Evolutionary conservation across 2,113 vertebrate genomes (phyloP), one percentile per base, ranked within the genome.

Genomic region (Neotoma lepida): DNA sequence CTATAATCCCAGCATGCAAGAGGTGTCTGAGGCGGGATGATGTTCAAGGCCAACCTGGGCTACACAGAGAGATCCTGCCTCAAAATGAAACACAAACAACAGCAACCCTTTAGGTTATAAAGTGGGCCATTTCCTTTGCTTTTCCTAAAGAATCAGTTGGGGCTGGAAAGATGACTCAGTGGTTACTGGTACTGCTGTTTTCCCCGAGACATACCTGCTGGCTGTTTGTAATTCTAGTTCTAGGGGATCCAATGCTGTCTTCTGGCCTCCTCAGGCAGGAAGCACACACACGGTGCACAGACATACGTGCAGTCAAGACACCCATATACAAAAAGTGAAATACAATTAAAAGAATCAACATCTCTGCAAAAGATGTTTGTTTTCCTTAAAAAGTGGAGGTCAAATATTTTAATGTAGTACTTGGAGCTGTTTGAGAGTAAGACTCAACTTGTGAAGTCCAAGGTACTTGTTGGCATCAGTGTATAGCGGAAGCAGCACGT

Each of bases 61-160:
- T 54, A 56, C 9, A n/a, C 35, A n/a, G 66, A 70, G 66, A 20
- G 66, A 35, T 8, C 66, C 33, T 68, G 61, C 41, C 82, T 66
- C 30, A 46, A 44, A 49, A 35, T 41, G 28, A 64, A 35, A 66
- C 58, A 30, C 44, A 85, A 64, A 30, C 15, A 14, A 33, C 56
- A 15, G 22, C 56, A 61, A 39, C 6, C 5, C 24, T 81, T 54
- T n/a, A 81, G 44, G 3, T 18, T 41, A 56, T 30, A 30, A 94
- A 90, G 51, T 24, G 90, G 89, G 15, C 12, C 35, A 56, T 63
- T 96, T 89, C 35, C 46, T 96, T 90, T 73, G 84, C 28, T 3
- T 94, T 89, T 73, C 73, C 54, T 77, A 71, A 91, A 90, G 51
- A 91, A 78, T 87, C 44, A 51, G n/a, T 7, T 4, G 8, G 68